Base-by-base conservation (phyloP, 2,888 invertebrate genomes). In the Polyommatus iphigenia region DNA sequence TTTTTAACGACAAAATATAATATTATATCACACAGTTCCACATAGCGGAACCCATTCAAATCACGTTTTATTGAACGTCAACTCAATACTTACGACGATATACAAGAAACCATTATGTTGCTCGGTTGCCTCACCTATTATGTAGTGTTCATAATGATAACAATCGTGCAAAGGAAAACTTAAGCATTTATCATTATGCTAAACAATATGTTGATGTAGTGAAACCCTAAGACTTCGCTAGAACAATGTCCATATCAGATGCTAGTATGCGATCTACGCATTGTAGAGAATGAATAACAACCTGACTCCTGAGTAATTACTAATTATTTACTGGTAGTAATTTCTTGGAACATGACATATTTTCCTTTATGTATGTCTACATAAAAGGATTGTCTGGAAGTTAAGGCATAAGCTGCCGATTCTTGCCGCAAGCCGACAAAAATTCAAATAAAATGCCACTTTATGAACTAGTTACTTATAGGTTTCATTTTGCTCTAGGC, bases 51-150 rank as follows among this genome's bases (percentile, higher is more conserved):
- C 24, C 24, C 24, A 62, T 67, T 29, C 3, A 67, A 67, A 32
- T 67, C 29, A 18, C 15, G 32, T 67, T 67, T 18, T 15, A 67
- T 67, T 67, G 54, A 32, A 67, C 29, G 29, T 67, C 32, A 67
- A 29, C 67, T 67, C 32, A 67, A 67, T 18, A 32, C 67, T 67
- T 67, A 29, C 67, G 32, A 32, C 67, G 29, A 67, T 67, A 67
- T 67, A 67, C 62, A 24, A 62, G 62, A 62, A 67, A 67, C 67
- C 29, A 67, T 67, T 29, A 67, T 67, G 67, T 67, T 29, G 13
- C 29, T 67, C 67, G 29, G 67, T 67, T 67, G 67, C 67, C 32
- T 67, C 41, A 50, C 18, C 75, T 73, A 75, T 54, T 75, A 54
- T 75, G 50, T 18, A n/a, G 50, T 50, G 67, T 29, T 67, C 46